phyloP scores from a whole-genome alignment of 2,888 invertebrate species.

The Megalurothrips usitatus region DNA sequence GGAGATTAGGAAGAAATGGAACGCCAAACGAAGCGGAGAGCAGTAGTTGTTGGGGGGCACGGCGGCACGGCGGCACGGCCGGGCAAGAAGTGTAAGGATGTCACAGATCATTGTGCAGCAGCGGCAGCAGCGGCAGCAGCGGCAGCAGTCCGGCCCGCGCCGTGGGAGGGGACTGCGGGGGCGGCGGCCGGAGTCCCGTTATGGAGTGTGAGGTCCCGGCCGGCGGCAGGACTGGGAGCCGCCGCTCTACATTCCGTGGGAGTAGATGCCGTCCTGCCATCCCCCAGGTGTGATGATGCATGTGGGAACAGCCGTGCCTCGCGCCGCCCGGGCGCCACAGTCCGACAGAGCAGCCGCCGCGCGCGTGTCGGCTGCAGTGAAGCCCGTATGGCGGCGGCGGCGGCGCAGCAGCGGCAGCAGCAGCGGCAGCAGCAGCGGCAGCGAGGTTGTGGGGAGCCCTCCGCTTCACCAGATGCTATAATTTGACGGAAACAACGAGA shows the following conservation, averaged over 20 bases:
- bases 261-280: no score
- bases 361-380: no score
- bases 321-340: no score
- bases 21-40: not conserved
- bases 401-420: no score
- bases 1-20: not conserved
- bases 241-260: no score
- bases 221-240: no score
- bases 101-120: slow-evolving; percentile 3
- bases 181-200: not conserved
- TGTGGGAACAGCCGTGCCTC: no score
- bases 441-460: not conserved
- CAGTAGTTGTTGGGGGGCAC: not conserved
- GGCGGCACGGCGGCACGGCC: not conserved
- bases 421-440: no score
- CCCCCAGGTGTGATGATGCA: no score
- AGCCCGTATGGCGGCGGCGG: not conserved
- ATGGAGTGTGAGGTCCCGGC: not conserved
- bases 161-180: not conserved
- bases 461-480: slow-evolving; percentile 3
- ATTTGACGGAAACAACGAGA: slow-evolving; percentile 14
- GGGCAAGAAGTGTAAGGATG: not conserved
- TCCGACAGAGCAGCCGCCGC: no score
- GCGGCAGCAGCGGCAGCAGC: not conserved
- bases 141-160: no score